Evolutionary conservation across 2,113 vertebrate genomes (phyloP).

Genomic region (Lycaon pictus): DNA sequence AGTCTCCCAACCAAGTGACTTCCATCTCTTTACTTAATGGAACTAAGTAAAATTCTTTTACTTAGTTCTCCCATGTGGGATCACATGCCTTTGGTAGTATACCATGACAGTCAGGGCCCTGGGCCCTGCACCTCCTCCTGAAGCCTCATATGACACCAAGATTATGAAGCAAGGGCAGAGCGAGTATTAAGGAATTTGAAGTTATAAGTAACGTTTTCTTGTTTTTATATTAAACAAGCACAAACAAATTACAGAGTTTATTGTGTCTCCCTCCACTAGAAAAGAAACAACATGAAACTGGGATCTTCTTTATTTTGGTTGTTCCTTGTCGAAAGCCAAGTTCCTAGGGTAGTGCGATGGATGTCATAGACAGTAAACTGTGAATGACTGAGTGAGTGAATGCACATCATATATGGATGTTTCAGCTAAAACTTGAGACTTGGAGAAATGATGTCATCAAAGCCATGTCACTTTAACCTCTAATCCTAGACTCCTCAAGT

Average conservation of each 20-base stretch:
- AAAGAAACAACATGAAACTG: not conserved
- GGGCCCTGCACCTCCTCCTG: not conserved
- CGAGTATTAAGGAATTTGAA: not conserved
- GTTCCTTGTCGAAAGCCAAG: not conserved
- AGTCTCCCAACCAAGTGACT: not conserved
- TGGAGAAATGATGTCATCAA: not conserved
- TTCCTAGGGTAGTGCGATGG: not conserved
- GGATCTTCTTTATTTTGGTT: not conserved
- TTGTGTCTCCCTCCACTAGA: not conserved
- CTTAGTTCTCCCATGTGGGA: not conserved
- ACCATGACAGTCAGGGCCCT: not conserved
- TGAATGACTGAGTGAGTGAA: not conserved
- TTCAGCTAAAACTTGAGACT: conserved; percentile 44
- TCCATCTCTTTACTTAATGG: not conserved
- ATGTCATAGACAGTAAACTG: not conserved
- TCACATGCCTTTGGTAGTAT: not conserved
- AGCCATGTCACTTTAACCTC: not conserved
- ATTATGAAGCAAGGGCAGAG: not conserved
- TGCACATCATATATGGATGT: not conserved
- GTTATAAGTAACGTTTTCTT: not conserved
- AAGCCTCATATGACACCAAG: not conserved
- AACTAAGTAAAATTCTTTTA: not conserved
- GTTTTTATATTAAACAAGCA: conserved; percentile 16
- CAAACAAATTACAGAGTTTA: not conserved
- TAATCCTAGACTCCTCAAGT: not conserved